Conservation (phyloP, 2,888 invertebrate species). For the Candidula unifasciata region DNA sequence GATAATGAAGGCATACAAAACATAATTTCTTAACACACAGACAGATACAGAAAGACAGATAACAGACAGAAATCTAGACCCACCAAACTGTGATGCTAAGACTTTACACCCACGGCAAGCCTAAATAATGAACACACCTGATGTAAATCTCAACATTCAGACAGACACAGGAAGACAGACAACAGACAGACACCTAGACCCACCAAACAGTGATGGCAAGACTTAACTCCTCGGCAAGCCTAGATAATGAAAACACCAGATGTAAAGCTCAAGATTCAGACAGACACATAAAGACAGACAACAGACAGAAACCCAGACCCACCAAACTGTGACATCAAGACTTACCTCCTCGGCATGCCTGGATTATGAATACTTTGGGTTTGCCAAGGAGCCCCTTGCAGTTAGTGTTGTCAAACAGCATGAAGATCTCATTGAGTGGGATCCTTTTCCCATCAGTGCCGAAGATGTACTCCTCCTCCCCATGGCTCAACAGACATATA, state of each 20-base stretch:
- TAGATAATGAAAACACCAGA: no score
- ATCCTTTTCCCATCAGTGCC: slow-evolving; percentile 72
- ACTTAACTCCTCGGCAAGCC: neutral
- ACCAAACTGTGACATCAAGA: neutral
- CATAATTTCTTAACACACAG: neutral
- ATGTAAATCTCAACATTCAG: no score
- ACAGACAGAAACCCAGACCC: no score
- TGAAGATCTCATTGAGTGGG: slow-evolving; percentile 66
- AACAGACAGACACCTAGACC: neutral
- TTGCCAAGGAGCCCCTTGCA: slow-evolving; percentile 69
- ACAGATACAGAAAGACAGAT: no score
- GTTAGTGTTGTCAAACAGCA: slow-evolving; percentile 68
- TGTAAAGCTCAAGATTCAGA: no score
- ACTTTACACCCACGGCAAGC: no score
- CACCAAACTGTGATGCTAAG: no score
- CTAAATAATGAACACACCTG: no score
- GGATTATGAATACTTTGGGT: slow-evolving; percentile 74
- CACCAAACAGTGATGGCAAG: neutral
- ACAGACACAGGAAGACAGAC: neutral
- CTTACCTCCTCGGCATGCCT: slow-evolving; percentile 74
- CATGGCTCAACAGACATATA: slow-evolving; percentile 73
- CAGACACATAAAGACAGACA: no score
- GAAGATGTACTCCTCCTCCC: slow-evolving; percentile 72
- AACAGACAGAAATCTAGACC: neutral
- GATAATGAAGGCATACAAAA: no score